Conservation (phyloP, 1,140 invertebrate species). For the Sminthurides bifidus region DNA sequence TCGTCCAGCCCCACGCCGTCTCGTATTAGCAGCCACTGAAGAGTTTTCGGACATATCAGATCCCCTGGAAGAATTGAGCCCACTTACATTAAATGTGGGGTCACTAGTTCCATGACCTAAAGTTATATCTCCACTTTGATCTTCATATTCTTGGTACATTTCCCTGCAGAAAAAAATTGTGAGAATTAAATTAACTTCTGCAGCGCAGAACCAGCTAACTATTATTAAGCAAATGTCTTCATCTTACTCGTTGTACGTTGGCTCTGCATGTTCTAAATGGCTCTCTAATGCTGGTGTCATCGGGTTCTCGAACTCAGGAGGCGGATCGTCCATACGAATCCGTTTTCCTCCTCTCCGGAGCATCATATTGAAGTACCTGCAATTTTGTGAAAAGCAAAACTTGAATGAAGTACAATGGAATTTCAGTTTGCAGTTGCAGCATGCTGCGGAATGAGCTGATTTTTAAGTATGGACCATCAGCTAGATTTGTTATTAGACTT, state of each 20-base stretch:
- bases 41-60: not conserved
- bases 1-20: slow-evolving; percentile 1
- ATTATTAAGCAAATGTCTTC: not conserved
- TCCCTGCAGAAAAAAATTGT: slow-evolving; percentile 4
- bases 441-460: too few species aligned
- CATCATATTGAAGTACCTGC: slow-evolving; percentile 45
- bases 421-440: too few species aligned
- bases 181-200: slow-evolving; percentile 2
- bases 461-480: too few species aligned
- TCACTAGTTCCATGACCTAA: slow-evolving; percentile 2
- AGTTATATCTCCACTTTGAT: slow-evolving; percentile 6
- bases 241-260: slow-evolving; percentile 34
- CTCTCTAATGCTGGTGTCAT: slow-evolving; percentile 52
- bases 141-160: slow-evolving; percentile 9
- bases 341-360: slow-evolving; percentile 70
- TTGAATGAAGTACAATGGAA: too few species aligned
- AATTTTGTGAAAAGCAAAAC: too few species aligned
- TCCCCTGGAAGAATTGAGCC: not conserved
- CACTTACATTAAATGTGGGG: slow-evolving; percentile 3
- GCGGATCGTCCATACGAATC: slow-evolving; percentile 63
- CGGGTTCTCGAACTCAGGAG: slow-evolving; percentile 67
- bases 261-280: slow-evolving; percentile 37
- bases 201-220: not conserved
- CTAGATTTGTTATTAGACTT: too few species aligned
- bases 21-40: not conserved